phyloP scores from a whole-genome alignment of 2,113 vertebrate species.

The Gila orcuttii region DNA sequence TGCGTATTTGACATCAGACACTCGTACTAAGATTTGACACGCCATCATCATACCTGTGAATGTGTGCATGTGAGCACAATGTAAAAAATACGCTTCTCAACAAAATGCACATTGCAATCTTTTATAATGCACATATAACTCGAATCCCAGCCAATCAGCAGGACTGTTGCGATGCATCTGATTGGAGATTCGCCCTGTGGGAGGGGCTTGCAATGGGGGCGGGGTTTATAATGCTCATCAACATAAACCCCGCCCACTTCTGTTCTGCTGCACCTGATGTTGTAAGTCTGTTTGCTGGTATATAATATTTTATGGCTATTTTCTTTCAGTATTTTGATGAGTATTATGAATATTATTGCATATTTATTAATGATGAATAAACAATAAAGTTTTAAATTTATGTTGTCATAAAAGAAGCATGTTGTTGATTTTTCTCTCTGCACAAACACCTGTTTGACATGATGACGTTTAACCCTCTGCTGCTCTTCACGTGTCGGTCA shows the following conservation, averaged over 20 bases:
- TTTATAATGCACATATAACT: neutral
- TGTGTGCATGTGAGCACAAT: neutral
- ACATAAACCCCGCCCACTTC: constrained; percentile 33
- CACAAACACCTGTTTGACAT: too few species aligned
- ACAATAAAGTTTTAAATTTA: constrained; percentile 58
- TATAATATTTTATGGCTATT: constrained; percentile 59
- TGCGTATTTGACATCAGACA: constrained; percentile 9
- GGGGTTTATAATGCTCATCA: neutral
- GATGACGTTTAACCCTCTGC: too few species aligned
- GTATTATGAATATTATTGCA: constrained; percentile 72
- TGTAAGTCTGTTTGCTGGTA: constrained; percentile 46
- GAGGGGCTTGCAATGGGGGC: neutral
- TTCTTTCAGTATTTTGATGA: constrained; percentile 56
- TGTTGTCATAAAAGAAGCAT: neutral
- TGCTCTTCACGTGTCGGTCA: too few species aligned
- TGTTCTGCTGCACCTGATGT: constrained; percentile 45
- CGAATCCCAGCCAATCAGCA: constrained; percentile 31
- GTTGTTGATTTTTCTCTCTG: neutral
- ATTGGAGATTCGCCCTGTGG: constrained; percentile 17
- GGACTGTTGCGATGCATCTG: neutral
- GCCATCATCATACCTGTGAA: neutral
- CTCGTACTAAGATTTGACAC: neutral
- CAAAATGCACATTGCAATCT: neutral
- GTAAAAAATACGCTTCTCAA: neutral
- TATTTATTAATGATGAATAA: constrained; percentile 79